phyloP scores from a whole-genome alignment of 2,797 vertebrate species.

The Notolepis coatsorum region DNA sequence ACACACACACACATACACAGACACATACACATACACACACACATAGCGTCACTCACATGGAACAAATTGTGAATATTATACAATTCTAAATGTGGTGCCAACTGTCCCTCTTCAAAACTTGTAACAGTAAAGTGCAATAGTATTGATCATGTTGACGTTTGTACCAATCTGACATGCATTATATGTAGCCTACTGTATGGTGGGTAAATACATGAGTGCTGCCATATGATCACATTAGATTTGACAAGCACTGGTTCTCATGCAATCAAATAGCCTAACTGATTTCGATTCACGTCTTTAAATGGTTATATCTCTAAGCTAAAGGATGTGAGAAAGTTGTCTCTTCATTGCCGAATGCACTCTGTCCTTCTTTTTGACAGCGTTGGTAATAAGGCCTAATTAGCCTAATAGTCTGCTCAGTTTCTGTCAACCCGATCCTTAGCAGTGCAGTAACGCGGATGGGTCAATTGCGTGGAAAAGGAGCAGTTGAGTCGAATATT shows the following conservation, averaged over 20 bases:
- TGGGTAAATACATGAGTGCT: too few relatives aligned
- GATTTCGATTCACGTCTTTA: too few relatives aligned
- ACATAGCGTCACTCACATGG: slow-evolving; percentile 1
- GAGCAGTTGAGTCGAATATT: background rate
- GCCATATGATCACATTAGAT: too few relatives aligned
- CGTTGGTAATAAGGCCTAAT: slow-evolving; percentile 5
- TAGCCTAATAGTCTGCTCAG: slow-evolving; percentile 7
- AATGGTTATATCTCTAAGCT: background rate
- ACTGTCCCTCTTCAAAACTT: too few relatives aligned
- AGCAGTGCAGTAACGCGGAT: background rate
- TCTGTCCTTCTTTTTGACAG: background rate
- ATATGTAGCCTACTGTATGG: too few relatives aligned
- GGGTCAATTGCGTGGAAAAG: background rate
- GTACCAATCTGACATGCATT: too few relatives aligned
- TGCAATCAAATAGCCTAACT: too few relatives aligned
- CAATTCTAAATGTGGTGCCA: slow-evolving; percentile 61
- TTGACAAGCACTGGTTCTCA: too few relatives aligned
- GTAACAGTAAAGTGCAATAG: too few relatives aligned
- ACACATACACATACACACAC: background rate
- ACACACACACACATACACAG: background rate
- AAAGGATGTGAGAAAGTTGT: background rate
- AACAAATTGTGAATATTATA: slow-evolving; percentile 72
- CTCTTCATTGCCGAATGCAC: background rate
- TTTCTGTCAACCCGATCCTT: slow-evolving; percentile 7
- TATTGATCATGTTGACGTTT: too few relatives aligned